Base-by-base conservation (phyloP, 2,113 vertebrate genomes). In the Eulemur macaco region DNA sequence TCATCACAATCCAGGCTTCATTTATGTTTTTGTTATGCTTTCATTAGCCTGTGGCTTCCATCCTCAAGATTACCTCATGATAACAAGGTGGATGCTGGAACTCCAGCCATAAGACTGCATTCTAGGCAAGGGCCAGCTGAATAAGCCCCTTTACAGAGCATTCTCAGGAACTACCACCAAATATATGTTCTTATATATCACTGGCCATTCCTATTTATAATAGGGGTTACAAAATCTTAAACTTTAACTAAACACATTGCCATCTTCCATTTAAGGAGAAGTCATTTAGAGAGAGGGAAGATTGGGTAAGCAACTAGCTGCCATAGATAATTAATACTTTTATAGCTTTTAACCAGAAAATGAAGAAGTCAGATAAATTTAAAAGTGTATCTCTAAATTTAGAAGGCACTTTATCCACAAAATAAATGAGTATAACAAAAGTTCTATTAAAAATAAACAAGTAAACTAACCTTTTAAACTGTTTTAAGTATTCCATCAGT, bases 311-410 rank as follows among this genome's bases (percentile, higher is more conserved):
- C 13, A 92, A 47, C 6, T 81, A 54, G 6, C 34, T 94, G 7
- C 31, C 42, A 27, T 12, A 14, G 25, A 52, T 54, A 31, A 29
- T 73, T 74, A 80, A 23, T 69, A 63, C 11, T 63, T 58, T 68
- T n/a, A 45, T 29, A 71, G 66, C 8, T 95, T 76, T 90, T n/a
- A 54, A 74, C 4, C 8, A 42, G 76, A 91, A 88, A 76, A 45
- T 63, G 6, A 85, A 85, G 1, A 76, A 21, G 4, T 23, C 25
- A 1, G 3, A 74, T 56, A 68, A 20, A 34, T 54, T 83, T 93
- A 54, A 73, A 95, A 78, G 54, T 39, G 5, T 25, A 93, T 84
- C 78, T 89, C 54, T 90, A 9, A 95, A 54, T 95, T 96, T 77
- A 54, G 6, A 25, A 13, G 27, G 77, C 23, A 80, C 9, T 95